Conservation (phyloP, 2,797 vertebrate species). For the Ataeniobius toweri region DNA sequence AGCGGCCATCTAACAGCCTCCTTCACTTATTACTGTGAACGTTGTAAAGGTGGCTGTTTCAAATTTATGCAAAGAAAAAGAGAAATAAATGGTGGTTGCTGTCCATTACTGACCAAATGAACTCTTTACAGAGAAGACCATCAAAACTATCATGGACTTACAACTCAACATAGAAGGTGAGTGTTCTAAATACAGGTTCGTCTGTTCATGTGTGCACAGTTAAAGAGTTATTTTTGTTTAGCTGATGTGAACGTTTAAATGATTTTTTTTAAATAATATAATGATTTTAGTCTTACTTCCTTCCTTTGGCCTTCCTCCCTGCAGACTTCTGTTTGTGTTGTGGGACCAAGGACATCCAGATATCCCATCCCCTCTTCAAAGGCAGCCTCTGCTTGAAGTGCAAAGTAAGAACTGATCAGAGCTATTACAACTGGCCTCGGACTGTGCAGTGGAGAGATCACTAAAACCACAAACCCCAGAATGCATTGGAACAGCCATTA, state of each 20-base stretch:
- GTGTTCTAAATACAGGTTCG: not conserved
- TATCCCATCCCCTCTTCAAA: constrained; percentile 79
- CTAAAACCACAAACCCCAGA: no score
- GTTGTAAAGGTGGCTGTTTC: no score
- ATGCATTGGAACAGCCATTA: no score
- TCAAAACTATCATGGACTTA: constrained; percentile 49
- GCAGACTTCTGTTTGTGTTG: constrained; percentile 82
- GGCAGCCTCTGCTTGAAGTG: constrained; percentile 79
- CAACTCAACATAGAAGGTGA: constrained; percentile 77
- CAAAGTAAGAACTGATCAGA: constrained; percentile 62
- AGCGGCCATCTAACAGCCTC: no score
- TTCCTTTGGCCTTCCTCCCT: not conserved
- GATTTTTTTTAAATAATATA: not conserved
- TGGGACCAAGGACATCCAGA: constrained; percentile 48
- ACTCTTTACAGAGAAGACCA: constrained; percentile 52
- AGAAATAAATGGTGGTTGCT: not conserved
- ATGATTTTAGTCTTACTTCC: no score
- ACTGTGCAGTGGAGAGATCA: no score
- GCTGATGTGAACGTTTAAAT: not conserved
- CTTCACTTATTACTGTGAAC: no score
- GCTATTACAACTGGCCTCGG: not conserved
- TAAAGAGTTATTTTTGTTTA: no score
- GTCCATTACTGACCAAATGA: not conserved
- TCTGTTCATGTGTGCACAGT: not conserved
- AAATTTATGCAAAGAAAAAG: not conserved